Percentiles rank a stretch among this genome's conserved stretches.
Conservation (phyloP, 1,140 invertebrate species). For the Adelges cooleyi region DNA sequence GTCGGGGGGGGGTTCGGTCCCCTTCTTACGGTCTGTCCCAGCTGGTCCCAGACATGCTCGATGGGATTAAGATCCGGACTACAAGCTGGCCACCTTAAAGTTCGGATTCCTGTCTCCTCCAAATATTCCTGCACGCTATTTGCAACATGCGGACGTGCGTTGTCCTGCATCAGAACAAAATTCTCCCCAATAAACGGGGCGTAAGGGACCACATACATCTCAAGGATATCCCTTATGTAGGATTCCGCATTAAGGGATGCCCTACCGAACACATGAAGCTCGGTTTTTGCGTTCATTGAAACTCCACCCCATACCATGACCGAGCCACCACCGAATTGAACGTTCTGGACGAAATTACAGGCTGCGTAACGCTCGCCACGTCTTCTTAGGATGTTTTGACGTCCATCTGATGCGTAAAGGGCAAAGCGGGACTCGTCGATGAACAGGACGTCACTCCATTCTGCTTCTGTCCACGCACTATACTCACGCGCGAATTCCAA, state of each 20-base stretch:
- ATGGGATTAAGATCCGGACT: conserved; percentile 39
- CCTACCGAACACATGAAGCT: conserved; percentile 30
- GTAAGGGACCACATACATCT: conserved; percentile 33
- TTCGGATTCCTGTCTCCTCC: conserved; percentile 33
- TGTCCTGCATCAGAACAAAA: conserved; percentile 36
- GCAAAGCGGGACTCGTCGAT: too few species aligned
- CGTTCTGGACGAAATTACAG: too few species aligned
- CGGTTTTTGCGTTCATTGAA: conserved; percentile 31
- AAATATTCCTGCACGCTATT: conserved; percentile 33
- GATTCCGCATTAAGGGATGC: conserved; percentile 31
- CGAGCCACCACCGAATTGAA: too few species aligned
- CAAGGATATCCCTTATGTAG: conserved; percentile 35
- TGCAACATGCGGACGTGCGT: conserved; percentile 33
- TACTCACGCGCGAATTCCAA: too few species aligned
- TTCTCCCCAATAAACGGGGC: conserved; percentile 32
- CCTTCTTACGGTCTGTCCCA: background rate
- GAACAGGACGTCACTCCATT: too few species aligned
- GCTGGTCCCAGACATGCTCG: conserved; percentile 37
- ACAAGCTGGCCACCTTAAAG: conserved; percentile 37
- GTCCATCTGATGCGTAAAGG: too few species aligned
- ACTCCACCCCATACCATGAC: conserved; percentile 37
- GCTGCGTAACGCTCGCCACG: too few species aligned
- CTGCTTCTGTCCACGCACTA: too few species aligned
- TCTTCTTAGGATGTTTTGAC: too few species aligned
- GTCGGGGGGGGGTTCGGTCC: too few species aligned